Evolutionary conservation across 1,140 invertebrate species (phyloP).

Genomic region (Argopecten irradians): DNA sequence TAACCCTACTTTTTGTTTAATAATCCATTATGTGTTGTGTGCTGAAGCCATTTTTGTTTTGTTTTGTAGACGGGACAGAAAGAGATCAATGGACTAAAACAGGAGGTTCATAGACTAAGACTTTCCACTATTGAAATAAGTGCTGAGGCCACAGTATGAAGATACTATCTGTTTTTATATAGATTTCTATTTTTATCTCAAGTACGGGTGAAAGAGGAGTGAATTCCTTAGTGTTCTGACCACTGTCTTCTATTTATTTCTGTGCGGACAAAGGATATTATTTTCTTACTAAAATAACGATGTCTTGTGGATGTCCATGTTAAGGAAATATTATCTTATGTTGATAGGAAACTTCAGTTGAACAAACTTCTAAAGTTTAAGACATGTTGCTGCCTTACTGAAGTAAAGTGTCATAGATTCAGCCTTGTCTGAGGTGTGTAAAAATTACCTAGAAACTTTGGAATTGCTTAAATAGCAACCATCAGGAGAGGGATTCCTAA

Average conservation of each 20-base stretch:
- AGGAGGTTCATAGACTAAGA: slow-evolving; percentile 50
- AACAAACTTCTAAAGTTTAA: background rate
- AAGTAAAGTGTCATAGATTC: background rate
- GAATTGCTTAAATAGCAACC: too few relatives aligned
- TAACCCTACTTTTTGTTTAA: background rate
- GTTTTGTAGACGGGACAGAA: slow-evolving; percentile 53
- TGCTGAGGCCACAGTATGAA: slow-evolving; percentile 56
- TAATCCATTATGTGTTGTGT: background rate
- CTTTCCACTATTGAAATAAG: slow-evolving; percentile 56
- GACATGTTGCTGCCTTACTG: background rate
- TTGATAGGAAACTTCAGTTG: too few relatives aligned
- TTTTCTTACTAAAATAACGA: background rate
- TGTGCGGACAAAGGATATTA: background rate
- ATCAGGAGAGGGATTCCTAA: too few relatives aligned
- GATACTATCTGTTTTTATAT: background rate
- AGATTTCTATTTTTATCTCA: background rate
- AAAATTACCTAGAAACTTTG: too few relatives aligned
- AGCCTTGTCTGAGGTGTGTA: background rate
- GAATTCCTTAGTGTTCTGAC: background rate
- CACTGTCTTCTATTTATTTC: slow-evolving; percentile 10
- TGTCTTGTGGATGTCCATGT: background rate
- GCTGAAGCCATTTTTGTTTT: slow-evolving; percentile 13
- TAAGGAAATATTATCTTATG: too few relatives aligned
- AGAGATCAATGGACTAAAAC: slow-evolving; percentile 54
- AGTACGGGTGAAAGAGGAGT: background rate